These are phyloP conservation scores for Mylabris sibirica DNA, from an alignment of 2,888 invertebrate species.

Conservation along the genomic window DNA sequence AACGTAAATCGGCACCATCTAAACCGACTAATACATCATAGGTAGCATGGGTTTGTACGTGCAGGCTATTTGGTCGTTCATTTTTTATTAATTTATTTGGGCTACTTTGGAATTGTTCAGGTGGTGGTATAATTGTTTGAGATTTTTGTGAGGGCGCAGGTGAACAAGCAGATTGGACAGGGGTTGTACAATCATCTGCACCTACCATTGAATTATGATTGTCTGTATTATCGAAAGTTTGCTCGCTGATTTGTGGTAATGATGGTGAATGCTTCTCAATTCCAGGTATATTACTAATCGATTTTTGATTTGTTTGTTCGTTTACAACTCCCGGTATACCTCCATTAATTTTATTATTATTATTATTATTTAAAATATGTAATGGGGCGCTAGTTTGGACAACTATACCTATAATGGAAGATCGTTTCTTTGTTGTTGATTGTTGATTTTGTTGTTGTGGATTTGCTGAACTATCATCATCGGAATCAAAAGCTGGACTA, in stretches of 20 bases:
- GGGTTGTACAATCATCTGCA: conserved; percentile 44
- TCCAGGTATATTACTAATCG: conserved; percentile 21
- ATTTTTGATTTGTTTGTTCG: conserved; percentile 38
- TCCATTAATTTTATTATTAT: conserved; percentile 64
- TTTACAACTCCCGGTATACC: conserved; percentile 62
- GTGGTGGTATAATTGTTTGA: conserved; percentile 78
- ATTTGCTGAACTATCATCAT: conserved; percentile 76
- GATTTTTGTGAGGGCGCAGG: conserved; percentile 62
- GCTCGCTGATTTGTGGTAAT: conserved; percentile 71
- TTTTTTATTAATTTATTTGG: conserved; percentile 60
- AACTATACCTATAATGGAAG: conserved; percentile 73
- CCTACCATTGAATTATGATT: conserved; percentile 58
- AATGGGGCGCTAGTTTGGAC: conserved; percentile 71
- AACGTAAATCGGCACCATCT: conserved; percentile 86
- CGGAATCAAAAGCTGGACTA: conserved; percentile 93
- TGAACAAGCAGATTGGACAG: conserved; percentile 56
- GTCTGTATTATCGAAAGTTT: conserved; percentile 70
- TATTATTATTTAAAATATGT: conserved; percentile 59
- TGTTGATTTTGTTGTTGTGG: conserved; percentile 38
- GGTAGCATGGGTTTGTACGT: conserved; percentile 62
- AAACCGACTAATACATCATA: conserved; percentile 81
- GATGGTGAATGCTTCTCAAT: conserved; percentile 55
- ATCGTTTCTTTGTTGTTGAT: conserved; percentile 66
- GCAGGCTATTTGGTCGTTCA: conserved; percentile 65
- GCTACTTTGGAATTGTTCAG: conserved; percentile 75